Evolutionary conservation across 2,113 vertebrate species (phyloP).

Genomic region (Muntiacus reevesi): DNA sequence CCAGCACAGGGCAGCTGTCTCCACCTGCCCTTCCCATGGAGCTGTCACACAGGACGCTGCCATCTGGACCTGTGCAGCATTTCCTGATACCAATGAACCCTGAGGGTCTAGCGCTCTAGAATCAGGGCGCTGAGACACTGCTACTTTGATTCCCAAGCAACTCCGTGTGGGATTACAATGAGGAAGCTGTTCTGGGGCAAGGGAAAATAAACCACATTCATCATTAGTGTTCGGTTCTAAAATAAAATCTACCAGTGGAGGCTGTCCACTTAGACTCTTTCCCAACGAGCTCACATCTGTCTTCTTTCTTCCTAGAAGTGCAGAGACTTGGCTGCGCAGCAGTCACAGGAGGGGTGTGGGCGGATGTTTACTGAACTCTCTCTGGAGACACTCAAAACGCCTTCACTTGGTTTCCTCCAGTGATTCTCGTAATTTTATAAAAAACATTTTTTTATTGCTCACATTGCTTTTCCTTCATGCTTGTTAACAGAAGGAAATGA

Average conservation of each 20-base stretch:
- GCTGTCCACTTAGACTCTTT: not conserved
- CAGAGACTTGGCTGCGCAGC: not conserved
- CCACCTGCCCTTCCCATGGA: not conserved
- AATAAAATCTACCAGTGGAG: not conserved
- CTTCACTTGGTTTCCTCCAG: not conserved
- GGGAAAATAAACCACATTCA: not conserved
- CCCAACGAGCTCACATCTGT: not conserved
- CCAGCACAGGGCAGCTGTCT: accelerated
- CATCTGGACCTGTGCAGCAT: no score
- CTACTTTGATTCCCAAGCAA: not conserved
- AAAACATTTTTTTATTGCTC: not conserved
- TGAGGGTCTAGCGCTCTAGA: not conserved
- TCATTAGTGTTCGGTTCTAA: not conserved
- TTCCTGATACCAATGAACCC: not conserved
- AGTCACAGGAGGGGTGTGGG: not conserved
- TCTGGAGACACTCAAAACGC: not conserved
- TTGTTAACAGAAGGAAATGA: not conserved
- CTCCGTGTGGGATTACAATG: not conserved
- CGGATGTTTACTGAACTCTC: not conserved
- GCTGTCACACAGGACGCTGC: not conserved
- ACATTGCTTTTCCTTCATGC: not conserved
- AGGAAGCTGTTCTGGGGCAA: not conserved
- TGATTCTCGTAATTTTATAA: not conserved
- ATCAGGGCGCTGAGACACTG: not conserved
- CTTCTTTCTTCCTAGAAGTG: slow-evolving; percentile 2